Evolutionary conservation across 2,113 vertebrate genomes (phyloP), one percentile per base, ranked within the genome.

Genomic region (Lota lota): DNA sequence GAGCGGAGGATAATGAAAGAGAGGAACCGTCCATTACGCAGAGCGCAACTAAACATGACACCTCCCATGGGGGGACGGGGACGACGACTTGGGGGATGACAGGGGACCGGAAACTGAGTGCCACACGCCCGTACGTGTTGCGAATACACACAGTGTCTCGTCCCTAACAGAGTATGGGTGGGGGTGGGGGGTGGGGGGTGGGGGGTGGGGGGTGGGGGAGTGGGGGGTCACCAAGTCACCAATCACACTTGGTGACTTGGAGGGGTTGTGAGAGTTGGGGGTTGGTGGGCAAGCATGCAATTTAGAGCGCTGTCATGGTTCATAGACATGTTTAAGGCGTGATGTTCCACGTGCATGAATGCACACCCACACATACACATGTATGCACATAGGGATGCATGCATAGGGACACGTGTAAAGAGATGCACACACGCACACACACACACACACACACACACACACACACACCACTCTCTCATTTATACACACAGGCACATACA

Each of bases 11-110:
- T 88, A 88, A 89, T 89, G 87, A 89, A 88, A 50, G 88, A 87
- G 87, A 88, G 70, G 86, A 80, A 82, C 82, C 80, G 85, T 85
- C 81, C 79, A 81, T 85, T 85, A 87, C 53, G 40, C 60, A 67
- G 84, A 87, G 85, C 79, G 75, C 79, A 88, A 87, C 83, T 77
- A 89, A 89, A 87, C 88, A 90, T 89, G 85, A 87, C 88, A 85
- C 79, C 77, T 80, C 78, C 79, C 71, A 28, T 5, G 74, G 40
- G 40, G 40, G 40, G 12, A 50, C 40, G 5, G 40, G 5, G 5
- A 50, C 40, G 40, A 12, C 40, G 40, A 12, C 40, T 12, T 50
- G 5, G 12, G 40, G 5, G 5, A 12, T 50, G 40, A 84, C 79
- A 68, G 74, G 76, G 67, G 54, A 12, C 75, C 11, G 22, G 4